Base-by-base conservation (phyloP, 2,888 invertebrate species). In the Torymus tubicola region DNA sequence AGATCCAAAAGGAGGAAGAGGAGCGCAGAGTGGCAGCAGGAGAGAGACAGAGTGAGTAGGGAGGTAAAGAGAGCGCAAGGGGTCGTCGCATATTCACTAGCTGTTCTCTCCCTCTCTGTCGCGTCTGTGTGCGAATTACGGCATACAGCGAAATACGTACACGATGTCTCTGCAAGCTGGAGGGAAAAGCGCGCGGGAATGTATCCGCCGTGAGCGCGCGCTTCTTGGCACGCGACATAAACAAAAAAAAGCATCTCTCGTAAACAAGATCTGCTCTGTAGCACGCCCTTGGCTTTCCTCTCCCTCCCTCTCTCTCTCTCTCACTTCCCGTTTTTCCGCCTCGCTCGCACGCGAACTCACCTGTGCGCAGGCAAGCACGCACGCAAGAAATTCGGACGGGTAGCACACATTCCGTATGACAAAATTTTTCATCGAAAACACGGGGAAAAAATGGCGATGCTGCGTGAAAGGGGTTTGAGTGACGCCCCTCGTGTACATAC, bases 381-480 rank as follows among this genome's bases (percentile, higher is more conserved):
- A 11, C 24, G 52, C 55, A 4, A 24, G 31, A 58, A n/a, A 42
- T 8, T 1, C 8, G 8, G 42, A 42, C 42, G 8, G 42, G 8
- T 8, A 8, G 42, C 42, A 42, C 8, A 42, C 42, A n/a, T n/a
- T 1, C 42, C 42, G 10, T 42, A 8, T 8, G 42, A 42, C 8
- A 8, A 42, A 5, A 42, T 42, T 42, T 42, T 42, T 42, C 42
- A 42, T 5, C 42, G 8, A 8, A 42, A 42, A 42, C 42, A 42
- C 42, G 42, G 42, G 31, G 16, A 65, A 58, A 77, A 60, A 60
- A 67, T 65, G 60, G 77, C 50, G 77, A 70, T 42, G 42, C 42
- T 42, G 8, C 42, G 42, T 42, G 53, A 53, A 53, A 53, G 31
- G 63, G 58, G 72, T 60, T 69, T n/a, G 69, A 57, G 70, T 80